Percentiles rank a stretch among this genome's conserved stretches.
Evolutionary conservation across 2,888 invertebrate genomes (phyloP).

Genomic region (Apocheima hispidaria): DNA sequence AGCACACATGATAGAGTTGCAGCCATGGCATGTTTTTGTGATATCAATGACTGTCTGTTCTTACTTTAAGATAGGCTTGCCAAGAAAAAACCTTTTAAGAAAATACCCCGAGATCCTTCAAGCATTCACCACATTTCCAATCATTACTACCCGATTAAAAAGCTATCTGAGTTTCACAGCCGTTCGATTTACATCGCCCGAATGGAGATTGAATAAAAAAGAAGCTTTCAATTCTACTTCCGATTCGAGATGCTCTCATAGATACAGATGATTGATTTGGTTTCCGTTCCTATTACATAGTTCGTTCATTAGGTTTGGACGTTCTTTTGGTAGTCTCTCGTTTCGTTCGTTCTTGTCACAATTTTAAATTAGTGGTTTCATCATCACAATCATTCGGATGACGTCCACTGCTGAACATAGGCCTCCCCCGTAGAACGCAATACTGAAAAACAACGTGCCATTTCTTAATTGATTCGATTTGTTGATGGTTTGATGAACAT

Average conservation of each 20-base stretch:
- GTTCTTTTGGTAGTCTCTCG: background rate
- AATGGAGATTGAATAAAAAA: conserved; percentile 19
- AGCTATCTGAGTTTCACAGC: conserved; percentile 10
- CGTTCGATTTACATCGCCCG: conserved; percentile 19
- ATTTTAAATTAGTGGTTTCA: background rate
- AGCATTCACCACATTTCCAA: conserved; percentile 4
- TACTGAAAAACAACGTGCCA: too few relatives aligned
- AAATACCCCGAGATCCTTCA: too few relatives aligned
- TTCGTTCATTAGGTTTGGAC: conserved; percentile 7
- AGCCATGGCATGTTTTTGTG: too few relatives aligned
- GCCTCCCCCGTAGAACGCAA: too few relatives aligned
- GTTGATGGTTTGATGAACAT: too few relatives aligned
- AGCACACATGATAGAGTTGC: too few relatives aligned
- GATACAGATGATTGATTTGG: conserved; percentile 56
- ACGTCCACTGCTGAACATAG: too few relatives aligned
- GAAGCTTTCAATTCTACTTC: conserved; percentile 7
- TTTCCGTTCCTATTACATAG: conserved; percentile 38
- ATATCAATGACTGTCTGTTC: too few relatives aligned
- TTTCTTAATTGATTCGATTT: too few relatives aligned
- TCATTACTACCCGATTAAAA: conserved; percentile 19
- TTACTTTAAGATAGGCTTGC: too few relatives aligned
- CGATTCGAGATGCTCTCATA: conserved; percentile 34
- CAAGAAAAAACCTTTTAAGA: too few relatives aligned
- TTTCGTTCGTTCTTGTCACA: background rate
- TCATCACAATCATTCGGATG: too few relatives aligned